Conservation (phyloP, 2,113 vertebrate species). For the Engystomops pustulosus region DNA sequence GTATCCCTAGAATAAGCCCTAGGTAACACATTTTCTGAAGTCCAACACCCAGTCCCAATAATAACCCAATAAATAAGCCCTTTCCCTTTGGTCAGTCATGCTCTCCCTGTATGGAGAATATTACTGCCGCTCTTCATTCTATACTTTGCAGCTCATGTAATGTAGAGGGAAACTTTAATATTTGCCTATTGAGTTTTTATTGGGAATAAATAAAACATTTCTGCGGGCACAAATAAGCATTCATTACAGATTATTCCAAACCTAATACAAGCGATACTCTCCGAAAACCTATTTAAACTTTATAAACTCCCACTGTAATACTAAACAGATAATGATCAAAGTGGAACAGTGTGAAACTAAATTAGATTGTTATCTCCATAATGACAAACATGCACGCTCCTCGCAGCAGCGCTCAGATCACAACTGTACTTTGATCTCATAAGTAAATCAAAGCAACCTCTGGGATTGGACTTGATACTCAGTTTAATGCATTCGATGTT, state of each 20-base stretch:
- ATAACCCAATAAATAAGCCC: too few species aligned
- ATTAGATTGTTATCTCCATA: slow-evolving; percentile 39
- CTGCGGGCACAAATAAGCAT: neutral
- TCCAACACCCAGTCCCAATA: too few species aligned
- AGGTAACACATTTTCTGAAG: too few species aligned
- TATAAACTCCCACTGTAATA: slow-evolving; percentile 1
- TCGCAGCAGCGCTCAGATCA: neutral
- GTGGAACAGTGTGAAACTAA: slow-evolving; percentile 12
- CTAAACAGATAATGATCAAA: slow-evolving; percentile 47
- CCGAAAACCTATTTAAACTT: neutral
- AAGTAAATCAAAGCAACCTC: slow-evolving; percentile 29
- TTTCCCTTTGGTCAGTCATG: too few species aligned
- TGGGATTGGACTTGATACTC: slow-evolving; percentile 16
- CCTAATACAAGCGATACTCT: neutral
- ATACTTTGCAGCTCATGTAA: neutral
- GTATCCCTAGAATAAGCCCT: too few species aligned
- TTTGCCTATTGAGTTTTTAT: neutral
- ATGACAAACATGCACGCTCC: slow-evolving; percentile 34
- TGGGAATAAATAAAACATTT: slow-evolving; percentile 1
- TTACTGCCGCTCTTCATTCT: too few species aligned
- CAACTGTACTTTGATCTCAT: slow-evolving; percentile 32
- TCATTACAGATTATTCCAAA: slow-evolving; percentile 8
- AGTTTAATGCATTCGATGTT: neutral
- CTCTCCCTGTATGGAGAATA: too few species aligned
- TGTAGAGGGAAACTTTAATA: neutral